A percentile compares a stretch with the other conserved stretches of the same genome.
phyloP scores from a whole-genome alignment of 2,113 vertebrate genomes.

The Nycticorax nycticorax region DNA sequence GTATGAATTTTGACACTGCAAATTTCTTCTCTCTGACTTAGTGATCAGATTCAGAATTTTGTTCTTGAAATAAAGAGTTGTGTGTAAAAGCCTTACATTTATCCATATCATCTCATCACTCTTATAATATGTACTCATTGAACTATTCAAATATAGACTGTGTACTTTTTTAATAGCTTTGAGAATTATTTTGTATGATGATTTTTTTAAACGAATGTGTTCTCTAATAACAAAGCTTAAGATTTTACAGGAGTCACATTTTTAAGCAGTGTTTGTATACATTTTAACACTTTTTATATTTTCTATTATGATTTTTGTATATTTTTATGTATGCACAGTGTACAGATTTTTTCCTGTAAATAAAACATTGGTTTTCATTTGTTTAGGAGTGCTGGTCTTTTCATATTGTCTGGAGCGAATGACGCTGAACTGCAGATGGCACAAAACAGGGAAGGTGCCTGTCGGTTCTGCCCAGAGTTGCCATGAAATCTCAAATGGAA shows the following conservation, averaged over 20 bases:
- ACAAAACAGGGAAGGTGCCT: not conserved
- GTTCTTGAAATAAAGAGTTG: slow-evolving; percentile 34
- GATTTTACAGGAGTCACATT: slow-evolving; percentile 79
- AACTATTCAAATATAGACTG: slow-evolving; percentile 72
- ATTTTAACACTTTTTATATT: slow-evolving; percentile 84
- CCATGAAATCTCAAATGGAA: not conserved
- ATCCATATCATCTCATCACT: slow-evolving; percentile 1
- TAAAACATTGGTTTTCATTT: slow-evolving; percentile 82
- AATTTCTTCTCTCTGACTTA: slow-evolving; percentile 28
- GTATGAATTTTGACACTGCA: slow-evolving; percentile 5
- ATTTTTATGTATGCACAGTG: slow-evolving; percentile 84
- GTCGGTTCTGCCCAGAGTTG: not conserved
- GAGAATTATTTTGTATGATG: slow-evolving; percentile 81
- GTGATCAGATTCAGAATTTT: slow-evolving; percentile 42
- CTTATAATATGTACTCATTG: slow-evolving; percentile 49
- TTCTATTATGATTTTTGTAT: slow-evolving; percentile 88
- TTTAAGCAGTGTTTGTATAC: slow-evolving; percentile 84
- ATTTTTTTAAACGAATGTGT: slow-evolving; percentile 80
- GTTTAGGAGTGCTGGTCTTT: slow-evolving; percentile 52
- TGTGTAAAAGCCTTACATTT: slow-evolving; percentile 62
- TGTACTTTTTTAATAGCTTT: slow-evolving; percentile 82
- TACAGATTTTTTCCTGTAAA: slow-evolving; percentile 83
- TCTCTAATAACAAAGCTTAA: slow-evolving; percentile 73
- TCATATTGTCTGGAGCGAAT: not conserved
- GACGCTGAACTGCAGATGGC: not conserved